Evolutionary conservation across 1,140 invertebrate genomes (phyloP).

Genomic region (Lepidostoma basale): DNA sequence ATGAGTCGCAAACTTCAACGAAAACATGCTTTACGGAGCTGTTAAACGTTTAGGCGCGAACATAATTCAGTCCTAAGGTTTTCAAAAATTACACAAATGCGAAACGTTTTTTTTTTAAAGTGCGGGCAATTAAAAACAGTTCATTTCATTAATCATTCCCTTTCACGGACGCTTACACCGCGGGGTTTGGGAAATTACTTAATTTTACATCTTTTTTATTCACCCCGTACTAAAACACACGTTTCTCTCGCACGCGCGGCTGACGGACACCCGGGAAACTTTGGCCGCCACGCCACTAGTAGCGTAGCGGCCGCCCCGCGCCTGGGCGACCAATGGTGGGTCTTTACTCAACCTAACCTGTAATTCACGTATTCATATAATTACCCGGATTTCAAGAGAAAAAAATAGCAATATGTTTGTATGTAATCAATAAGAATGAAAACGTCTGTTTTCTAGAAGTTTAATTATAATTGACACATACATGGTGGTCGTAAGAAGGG

Average conservation of each 20-base stretch:
- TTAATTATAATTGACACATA: no score
- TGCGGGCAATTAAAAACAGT: conserved; percentile 12
- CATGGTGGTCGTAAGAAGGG: no score
- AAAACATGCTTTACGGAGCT: background rate
- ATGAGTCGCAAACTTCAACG: background rate
- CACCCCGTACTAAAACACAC: background rate
- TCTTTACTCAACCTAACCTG: no score
- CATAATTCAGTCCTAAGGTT: background rate
- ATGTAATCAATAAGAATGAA: no score
- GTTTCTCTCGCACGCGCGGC: background rate
- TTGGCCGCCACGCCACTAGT: background rate
- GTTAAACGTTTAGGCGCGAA: background rate
- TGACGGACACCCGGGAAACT: background rate
- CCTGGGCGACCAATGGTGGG: no score
- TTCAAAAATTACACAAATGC: conserved; percentile 4
- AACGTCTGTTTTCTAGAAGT: no score
- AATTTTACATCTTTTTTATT: conserved; percentile 22
- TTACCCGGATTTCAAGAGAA: no score
- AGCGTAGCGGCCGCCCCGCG: no score
- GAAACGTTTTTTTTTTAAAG: conserved; percentile 11
- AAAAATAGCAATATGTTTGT: no score
- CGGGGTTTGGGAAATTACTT: conserved; percentile 6
- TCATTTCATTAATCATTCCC: conserved; percentile 22
- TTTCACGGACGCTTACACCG: background rate
- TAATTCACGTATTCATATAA: no score